Percentiles rank a stretch among this genome's conserved stretches.
Evolutionary conservation across 2,888 invertebrate genomes (phyloP).

Genomic region (Drosophila tanythrix): DNA sequence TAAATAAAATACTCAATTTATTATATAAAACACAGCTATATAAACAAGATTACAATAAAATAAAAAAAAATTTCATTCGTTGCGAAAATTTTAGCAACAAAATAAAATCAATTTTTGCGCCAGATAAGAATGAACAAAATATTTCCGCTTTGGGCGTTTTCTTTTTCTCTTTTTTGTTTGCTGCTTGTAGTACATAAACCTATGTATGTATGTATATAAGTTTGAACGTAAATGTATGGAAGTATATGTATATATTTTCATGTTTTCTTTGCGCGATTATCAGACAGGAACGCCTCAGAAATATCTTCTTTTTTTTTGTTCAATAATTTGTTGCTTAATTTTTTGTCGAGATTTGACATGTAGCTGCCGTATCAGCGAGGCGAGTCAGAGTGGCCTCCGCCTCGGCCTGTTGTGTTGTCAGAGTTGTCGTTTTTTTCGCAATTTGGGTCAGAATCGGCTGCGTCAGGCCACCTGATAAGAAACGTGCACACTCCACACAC

Average conservation of each 20-base stretch:
- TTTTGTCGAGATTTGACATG: constrained; percentile 64
- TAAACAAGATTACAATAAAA: constrained; percentile 13
- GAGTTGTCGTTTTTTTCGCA: constrained; percentile 53
- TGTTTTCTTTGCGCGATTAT: constrained; percentile 53
- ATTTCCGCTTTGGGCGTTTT: constrained; percentile 73
- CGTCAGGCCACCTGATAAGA: constrained; percentile 70
- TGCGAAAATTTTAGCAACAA: constrained; percentile 61
- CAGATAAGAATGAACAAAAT: constrained; percentile 72
- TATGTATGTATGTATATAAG: not conserved
- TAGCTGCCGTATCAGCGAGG: constrained; percentile 63
- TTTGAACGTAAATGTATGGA: not conserved
- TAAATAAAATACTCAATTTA: constrained; percentile 10
- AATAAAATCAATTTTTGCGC: constrained; percentile 72
- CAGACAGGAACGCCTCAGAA: constrained; percentile 41
- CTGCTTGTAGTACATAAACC: constrained; percentile 16
- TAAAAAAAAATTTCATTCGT: constrained; percentile 38
- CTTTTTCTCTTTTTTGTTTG: constrained; percentile 10
- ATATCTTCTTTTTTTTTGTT: constrained; percentile 53
- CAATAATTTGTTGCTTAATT: constrained; percentile 78
- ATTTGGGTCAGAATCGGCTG: constrained; percentile 73
- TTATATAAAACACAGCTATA: constrained; percentile 22
- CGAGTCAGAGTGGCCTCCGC: constrained; percentile 52
- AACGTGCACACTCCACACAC: constrained; percentile 23
- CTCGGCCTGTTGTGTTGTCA: constrained; percentile 43
- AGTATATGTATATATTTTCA: constrained; percentile 27